Evolutionary conservation across 2,797 vertebrate genomes (phyloP).

Genomic region (Premnoplex brunnescens): DNA sequence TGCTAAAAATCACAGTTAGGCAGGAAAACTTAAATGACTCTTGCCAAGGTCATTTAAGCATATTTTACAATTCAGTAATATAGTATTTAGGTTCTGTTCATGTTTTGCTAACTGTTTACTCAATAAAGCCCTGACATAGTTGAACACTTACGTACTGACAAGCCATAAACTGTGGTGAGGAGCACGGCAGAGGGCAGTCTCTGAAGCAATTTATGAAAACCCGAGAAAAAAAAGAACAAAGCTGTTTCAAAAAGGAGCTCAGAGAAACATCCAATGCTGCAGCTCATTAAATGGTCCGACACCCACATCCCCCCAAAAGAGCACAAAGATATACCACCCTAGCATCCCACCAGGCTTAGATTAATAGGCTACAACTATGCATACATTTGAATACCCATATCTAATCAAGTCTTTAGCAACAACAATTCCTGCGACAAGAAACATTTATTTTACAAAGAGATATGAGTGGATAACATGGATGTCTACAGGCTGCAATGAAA

Average conservation of each 20-base stretch:
- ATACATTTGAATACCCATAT: not conserved
- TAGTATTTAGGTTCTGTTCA: not conserved
- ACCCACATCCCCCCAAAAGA: not conserved
- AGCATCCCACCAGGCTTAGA: not conserved
- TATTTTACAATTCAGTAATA: not conserved
- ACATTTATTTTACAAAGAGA: not conserved
- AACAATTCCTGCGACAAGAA: not conserved
- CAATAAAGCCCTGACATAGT: not conserved
- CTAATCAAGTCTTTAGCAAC: not conserved
- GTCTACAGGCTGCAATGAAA: not conserved
- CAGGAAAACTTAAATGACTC: not conserved
- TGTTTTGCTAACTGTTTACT: not conserved
- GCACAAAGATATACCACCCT: not conserved
- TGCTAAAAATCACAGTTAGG: not conserved
- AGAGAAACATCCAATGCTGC: not conserved
- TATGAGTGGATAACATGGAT: not conserved
- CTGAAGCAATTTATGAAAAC: not conserved
- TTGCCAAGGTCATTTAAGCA: not conserved
- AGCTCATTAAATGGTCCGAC: not conserved
- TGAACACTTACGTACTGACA: not conserved
- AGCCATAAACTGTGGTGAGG: not conserved
- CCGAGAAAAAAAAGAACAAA: not conserved
- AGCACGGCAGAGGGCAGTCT: slow-evolving; percentile 34
- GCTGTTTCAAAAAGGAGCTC: not conserved
- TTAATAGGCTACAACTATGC: not conserved